Base-by-base conservation (phyloP, 2,797 vertebrate species). In the Manis javanica region DNA sequence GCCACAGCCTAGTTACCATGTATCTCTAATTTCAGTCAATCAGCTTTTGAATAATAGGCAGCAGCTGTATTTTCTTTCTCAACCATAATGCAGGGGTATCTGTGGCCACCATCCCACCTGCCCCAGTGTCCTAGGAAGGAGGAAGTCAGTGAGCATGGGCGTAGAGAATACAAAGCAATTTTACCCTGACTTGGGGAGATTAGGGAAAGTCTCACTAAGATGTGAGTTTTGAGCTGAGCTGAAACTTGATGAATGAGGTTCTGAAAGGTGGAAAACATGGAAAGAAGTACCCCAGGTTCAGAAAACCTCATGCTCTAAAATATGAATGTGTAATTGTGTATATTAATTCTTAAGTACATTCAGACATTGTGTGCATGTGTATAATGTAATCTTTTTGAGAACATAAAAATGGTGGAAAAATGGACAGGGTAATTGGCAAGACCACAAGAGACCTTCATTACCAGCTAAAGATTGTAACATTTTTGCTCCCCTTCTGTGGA, bases 241-340 rank as follows among this genome's bases (percentile, higher is more conserved):
- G 37, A 66, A 95, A 68, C 34, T 90, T 87, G 21, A 82, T 86
- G 29, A 89, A 89, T 68, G 29, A 78, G 19, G 5, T 68, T 90
- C 63, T 74, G 18, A 42, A 66, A 37, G 9, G 9, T 14, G 3
- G 13, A 71, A 86, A 72, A 87, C 18, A 49, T 12, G 5, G 18
- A 83, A 13, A 68, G 51, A 78, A 66, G 14, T 46, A 55, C 39
- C 12, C 21, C 87, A 0, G 31, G 23, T 51, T 23, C 29, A 46
- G 37, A 23, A 75, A 71, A 69, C 15, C 26, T 26, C 9, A 24
- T 34, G 15, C 7, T 59, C 24, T 91, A 93, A 77, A 69, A 39
- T 24, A 68, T 55, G 7, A 49, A 66, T 46, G 4, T 5, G 4
- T 31, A 51, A 75, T 46, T 31, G 34, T 71, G 13, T 10, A 16